These are phyloP conservation scores for Dione vanillae DNA, from an alignment of 2,888 invertebrate genomes.

Conservation along the genomic window DNA sequence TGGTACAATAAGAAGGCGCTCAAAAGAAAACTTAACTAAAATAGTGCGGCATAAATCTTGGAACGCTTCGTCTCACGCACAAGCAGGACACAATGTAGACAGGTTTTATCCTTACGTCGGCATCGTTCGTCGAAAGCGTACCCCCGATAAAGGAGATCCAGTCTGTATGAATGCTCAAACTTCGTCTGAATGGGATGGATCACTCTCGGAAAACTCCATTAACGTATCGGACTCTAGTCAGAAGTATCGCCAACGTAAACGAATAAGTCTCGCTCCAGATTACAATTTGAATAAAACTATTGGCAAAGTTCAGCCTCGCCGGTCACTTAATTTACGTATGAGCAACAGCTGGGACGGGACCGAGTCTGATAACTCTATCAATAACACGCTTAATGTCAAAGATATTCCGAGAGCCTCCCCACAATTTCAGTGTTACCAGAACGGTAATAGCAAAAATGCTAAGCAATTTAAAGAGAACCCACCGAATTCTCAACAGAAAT, in stretches of 20 bases:
- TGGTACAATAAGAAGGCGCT: conserved; percentile 88
- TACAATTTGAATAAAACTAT: conserved; percentile 67
- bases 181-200: conserved; percentile 63
- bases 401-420: conserved; percentile 53
- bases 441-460: conserved; percentile 55
- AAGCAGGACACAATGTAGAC: conserved; percentile 68
- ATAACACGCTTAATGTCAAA: conserved; percentile 56
- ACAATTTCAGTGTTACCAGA: conserved; percentile 60
- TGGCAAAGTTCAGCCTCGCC: conserved; percentile 65
- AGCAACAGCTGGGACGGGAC: conserved; percentile 65
- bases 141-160: conserved; percentile 64
- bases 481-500: conserved; percentile 68
- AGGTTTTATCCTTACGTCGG: conserved; percentile 82
- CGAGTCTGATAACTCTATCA: conserved; percentile 65
- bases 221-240: conserved; percentile 62
- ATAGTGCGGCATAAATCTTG: conserved; percentile 87
- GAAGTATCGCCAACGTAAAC: conserved; percentile 69
- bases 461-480: conserved; percentile 61
- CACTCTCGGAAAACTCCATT: conserved; percentile 61
- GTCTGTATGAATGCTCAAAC: conserved; percentile 55
- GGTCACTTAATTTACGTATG: conserved; percentile 65
- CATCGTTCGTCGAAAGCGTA: conserved; percentile 76
- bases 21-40: conserved; percentile 85
- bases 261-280: conserved; percentile 67
- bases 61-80: conserved; percentile 82